Conservation (phyloP, 2,888 invertebrate genomes). For the Noctua pronuba region DNA sequence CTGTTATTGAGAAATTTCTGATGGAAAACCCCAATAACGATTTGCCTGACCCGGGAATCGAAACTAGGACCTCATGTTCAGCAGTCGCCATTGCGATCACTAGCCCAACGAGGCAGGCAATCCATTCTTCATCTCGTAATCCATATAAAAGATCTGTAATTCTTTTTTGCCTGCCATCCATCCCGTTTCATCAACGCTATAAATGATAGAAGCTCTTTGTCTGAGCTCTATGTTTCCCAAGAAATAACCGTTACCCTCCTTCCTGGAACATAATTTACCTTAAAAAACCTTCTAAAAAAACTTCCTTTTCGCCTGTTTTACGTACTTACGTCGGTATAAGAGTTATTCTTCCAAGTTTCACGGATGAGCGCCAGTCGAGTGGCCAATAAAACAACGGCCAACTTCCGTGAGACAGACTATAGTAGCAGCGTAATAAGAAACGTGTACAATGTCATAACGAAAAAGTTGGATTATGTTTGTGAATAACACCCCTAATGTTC, state of each 20-base stretch:
- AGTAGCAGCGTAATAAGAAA: constrained; percentile 57
- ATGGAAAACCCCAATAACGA: too few relatives aligned
- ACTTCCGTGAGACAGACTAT: constrained; percentile 55
- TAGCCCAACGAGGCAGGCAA: too few relatives aligned
- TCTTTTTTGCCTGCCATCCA: not conserved
- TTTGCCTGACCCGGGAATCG: too few relatives aligned
- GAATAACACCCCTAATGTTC: constrained; percentile 47
- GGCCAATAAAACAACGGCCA: constrained; percentile 64
- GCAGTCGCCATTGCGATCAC: too few relatives aligned
- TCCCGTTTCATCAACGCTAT: not conserved
- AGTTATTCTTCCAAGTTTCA: constrained; percentile 60
- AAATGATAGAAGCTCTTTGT: too few relatives aligned
- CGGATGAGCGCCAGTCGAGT: constrained; percentile 59
- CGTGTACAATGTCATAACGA: constrained; percentile 60
- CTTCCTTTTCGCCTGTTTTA: constrained; percentile 34
- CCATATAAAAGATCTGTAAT: not conserved
- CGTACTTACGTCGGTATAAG: constrained; percentile 48
- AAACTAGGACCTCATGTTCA: too few relatives aligned
- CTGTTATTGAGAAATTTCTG: too few relatives aligned
- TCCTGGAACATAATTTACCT: constrained; percentile 22
- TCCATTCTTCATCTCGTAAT: not conserved
- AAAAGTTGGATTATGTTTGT: constrained; percentile 62
- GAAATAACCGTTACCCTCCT: not conserved
- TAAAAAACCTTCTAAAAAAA: constrained; percentile 7
- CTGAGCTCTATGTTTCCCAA: not conserved